phyloP scores from a whole-genome alignment of 1,140 invertebrate species.

The Ceratina calcarata region DNA sequence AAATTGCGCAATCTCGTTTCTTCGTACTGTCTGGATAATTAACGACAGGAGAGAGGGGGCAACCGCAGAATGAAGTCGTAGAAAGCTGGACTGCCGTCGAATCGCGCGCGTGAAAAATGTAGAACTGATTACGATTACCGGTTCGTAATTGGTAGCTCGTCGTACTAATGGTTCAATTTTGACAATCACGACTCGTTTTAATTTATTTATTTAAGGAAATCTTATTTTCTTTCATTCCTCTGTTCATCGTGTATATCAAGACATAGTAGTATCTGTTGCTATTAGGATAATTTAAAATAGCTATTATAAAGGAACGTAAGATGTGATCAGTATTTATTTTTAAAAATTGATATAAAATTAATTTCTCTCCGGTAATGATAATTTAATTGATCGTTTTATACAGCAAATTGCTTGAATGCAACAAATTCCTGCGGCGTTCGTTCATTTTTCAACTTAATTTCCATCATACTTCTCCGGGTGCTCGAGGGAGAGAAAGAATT shows the following conservation, averaged over 20 bases:
- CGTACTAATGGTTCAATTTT: too few relatives aligned
- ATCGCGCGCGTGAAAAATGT: slow-evolving; percentile 2
- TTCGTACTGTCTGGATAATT: slow-evolving; percentile 42
- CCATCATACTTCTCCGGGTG: background rate
- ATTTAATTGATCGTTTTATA: background rate
- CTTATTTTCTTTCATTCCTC: too few relatives aligned
- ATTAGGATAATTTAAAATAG: too few relatives aligned
- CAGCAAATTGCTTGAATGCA: background rate
- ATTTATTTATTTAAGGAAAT: too few relatives aligned
- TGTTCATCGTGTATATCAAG: too few relatives aligned
- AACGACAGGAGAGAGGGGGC: slow-evolving; percentile 11
- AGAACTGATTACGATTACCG: slow-evolving; percentile 26
- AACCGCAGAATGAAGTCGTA: slow-evolving; percentile 27
- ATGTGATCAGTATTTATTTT: too few relatives aligned
- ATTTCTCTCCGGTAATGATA: background rate
- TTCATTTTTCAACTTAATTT: slow-evolving; percentile 8
- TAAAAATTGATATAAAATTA: too few relatives aligned
- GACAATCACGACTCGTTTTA: too few relatives aligned
- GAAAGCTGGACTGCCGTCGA: slow-evolving; percentile 12
- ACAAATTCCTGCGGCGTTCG: background rate
- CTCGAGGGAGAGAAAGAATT: background rate
- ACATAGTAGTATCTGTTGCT: too few relatives aligned
- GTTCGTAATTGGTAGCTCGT: background rate
- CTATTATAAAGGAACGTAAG: too few relatives aligned
- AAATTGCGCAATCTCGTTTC: slow-evolving; percentile 52